phyloP scores from a whole-genome alignment of 1,140 invertebrate species.

The Drosophila truncata region DNA sequence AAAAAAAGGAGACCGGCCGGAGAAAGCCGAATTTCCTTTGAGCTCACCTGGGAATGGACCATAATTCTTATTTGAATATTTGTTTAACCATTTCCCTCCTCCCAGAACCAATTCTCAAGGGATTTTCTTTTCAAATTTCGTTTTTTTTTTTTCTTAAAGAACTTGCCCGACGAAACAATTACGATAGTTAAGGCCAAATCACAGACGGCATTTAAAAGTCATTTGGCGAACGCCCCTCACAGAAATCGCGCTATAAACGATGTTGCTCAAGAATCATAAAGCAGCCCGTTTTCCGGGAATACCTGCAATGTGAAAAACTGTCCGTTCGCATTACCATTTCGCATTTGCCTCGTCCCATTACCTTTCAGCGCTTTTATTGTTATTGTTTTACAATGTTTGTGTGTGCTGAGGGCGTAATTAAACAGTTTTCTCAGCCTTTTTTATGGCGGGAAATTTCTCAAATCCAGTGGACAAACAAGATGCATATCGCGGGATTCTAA shows the following conservation, averaged over 20 bases:
- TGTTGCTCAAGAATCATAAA: slow-evolving; percentile 73
- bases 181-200: slow-evolving; percentile 49
- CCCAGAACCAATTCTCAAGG: slow-evolving; percentile 39
- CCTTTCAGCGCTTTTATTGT: slow-evolving; percentile 56
- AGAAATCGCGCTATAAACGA: slow-evolving; percentile 52
- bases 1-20: background rate
- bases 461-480: slow-evolving; percentile 39
- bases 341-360: slow-evolving; percentile 33
- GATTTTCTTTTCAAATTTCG: slow-evolving; percentile 22
- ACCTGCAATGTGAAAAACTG: slow-evolving; percentile 31
- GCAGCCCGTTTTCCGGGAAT: slow-evolving; percentile 45
- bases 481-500: slow-evolving; percentile 6
- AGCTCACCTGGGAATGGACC: slow-evolving; percentile 52
- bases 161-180: slow-evolving; percentile 43
- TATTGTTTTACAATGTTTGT: slow-evolving; percentile 81
- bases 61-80: slow-evolving; percentile 82
- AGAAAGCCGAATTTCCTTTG: slow-evolving; percentile 35
- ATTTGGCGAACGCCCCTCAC: slow-evolving; percentile 77
- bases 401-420: slow-evolving; percentile 60
- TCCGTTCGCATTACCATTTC: slow-evolving; percentile 36
- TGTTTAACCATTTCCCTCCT: slow-evolving; percentile 43
- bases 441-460: slow-evolving; percentile 72
- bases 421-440: slow-evolving; percentile 62
- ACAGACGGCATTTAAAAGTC: slow-evolving; percentile 78
- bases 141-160: slow-evolving; percentile 25